Conservation (phyloP, 2,888 invertebrate species). For the Brachyopa scutellaris region DNA sequence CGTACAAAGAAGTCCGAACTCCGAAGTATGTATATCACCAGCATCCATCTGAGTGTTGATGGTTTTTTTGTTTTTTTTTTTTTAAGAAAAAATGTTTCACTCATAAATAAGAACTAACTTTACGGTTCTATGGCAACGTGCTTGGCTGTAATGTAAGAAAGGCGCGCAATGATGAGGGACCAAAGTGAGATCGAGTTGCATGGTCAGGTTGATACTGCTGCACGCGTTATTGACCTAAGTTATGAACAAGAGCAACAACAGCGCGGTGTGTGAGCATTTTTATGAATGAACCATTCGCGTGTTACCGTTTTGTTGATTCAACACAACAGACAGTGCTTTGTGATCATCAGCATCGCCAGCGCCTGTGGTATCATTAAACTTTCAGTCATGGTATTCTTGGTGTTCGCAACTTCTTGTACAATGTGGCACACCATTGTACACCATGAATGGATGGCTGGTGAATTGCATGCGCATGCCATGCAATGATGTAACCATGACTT, state of each 20-base stretch:
- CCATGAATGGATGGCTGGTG: constrained; percentile 47
- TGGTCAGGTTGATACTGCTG: constrained; percentile 18
- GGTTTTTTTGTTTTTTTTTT: constrained; percentile 11
- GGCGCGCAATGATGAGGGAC: constrained; percentile 2
- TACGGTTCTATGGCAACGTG: constrained; percentile 66
- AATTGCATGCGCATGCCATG: constrained; percentile 15
- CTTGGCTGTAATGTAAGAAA: constrained; percentile 32
- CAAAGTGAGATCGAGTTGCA: constrained; percentile 9
- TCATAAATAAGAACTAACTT: constrained; percentile 68
- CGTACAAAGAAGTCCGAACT: constrained; percentile 39
- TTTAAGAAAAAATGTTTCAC: constrained; percentile 34
- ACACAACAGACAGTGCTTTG: constrained; percentile 40
- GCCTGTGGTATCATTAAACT: constrained; percentile 48
- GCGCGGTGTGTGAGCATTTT: constrained; percentile 31
- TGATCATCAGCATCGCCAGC: constrained; percentile 22
- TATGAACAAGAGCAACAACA: no score
- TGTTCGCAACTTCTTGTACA: constrained; percentile 53
- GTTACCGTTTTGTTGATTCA: constrained; percentile 62
- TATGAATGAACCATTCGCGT: constrained; percentile 69
- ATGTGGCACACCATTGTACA: constrained; percentile 32
- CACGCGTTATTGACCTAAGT: constrained; percentile 51
- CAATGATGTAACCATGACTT: constrained; percentile 58
- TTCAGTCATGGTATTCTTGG: constrained; percentile 65
- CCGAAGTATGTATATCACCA: constrained; percentile 51
- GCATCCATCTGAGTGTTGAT: constrained; percentile 49